These are phyloP conservation scores for Mythimna pallens DNA, from an alignment of 2,888 invertebrate genomes.

Conservation along the genomic window DNA sequence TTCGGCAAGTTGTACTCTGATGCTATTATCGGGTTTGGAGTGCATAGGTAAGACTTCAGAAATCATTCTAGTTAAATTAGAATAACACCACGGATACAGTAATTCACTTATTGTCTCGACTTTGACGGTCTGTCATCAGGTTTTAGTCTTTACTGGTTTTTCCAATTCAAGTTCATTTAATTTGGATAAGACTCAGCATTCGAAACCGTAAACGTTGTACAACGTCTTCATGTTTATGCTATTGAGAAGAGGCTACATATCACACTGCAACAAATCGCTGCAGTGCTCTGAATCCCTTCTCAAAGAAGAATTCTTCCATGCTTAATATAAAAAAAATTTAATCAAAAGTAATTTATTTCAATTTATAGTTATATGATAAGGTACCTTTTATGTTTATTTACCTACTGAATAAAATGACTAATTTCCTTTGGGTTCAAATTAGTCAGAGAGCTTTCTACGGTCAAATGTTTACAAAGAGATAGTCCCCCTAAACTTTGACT, in stretches of 20 bases:
- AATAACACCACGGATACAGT: not conserved
- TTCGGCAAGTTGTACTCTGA: slow-evolving; percentile 75
- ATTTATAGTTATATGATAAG: not conserved
- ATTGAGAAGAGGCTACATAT: too few relatives aligned
- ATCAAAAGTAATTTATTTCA: too few relatives aligned
- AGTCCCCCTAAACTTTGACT: too few relatives aligned
- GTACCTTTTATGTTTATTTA: not conserved
- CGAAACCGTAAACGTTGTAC: too few relatives aligned
- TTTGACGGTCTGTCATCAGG: not conserved
- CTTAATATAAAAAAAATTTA: too few relatives aligned
- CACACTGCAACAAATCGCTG: too few relatives aligned
- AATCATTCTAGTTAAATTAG: not conserved
- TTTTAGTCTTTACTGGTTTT: not conserved
- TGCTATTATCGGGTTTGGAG: slow-evolving; percentile 75
- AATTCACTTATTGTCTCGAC: too few relatives aligned
- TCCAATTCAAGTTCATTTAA: too few relatives aligned
- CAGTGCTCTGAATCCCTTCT: not conserved
- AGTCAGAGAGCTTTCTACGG: not conserved
- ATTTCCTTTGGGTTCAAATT: not conserved
- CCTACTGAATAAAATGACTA: not conserved
- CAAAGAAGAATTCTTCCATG: too few relatives aligned
- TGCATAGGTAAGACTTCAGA: slow-evolving; percentile 85
- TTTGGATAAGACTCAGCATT: too few relatives aligned
- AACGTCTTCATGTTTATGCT: too few relatives aligned
- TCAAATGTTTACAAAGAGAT: too few relatives aligned